A percentile compares a stretch with the other conserved stretches of the same genome.
These are phyloP conservation scores for Drosophila varians DNA, from an alignment of 1,140 invertebrate species.

Conservation along the genomic window DNA sequence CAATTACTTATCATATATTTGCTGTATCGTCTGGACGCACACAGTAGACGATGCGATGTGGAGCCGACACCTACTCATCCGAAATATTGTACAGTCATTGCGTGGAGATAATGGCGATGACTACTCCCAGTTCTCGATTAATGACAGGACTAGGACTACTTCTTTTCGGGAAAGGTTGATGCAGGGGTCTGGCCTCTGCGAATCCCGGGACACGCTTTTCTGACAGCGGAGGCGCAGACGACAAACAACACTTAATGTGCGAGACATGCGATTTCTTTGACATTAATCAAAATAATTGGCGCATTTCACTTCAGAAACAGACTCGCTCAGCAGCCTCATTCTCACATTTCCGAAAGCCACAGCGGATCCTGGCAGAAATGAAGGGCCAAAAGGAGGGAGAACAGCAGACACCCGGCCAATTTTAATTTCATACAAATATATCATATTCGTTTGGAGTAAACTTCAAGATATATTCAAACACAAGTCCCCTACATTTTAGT, in stretches of 20 bases:
- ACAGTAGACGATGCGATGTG: neutral
- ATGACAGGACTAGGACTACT: slow-evolving; percentile 28
- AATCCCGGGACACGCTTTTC: slow-evolving; percentile 11
- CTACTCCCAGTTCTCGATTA: slow-evolving; percentile 2
- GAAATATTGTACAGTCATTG: slow-evolving; percentile 7
- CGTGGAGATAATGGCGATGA: neutral
- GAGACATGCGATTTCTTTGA: slow-evolving; percentile 80
- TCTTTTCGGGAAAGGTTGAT: slow-evolving; percentile 69
- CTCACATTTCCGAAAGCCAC: slow-evolving; percentile 52
- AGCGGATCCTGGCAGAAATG: slow-evolving; percentile 26
- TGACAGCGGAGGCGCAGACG: slow-evolving; percentile 2
- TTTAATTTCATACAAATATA: slow-evolving; percentile 71
- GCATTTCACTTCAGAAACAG: slow-evolving; percentile 71
- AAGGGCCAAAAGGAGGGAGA: slow-evolving; percentile 5
- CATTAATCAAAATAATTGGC: slow-evolving; percentile 82
- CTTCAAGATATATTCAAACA: slow-evolving; percentile 12
- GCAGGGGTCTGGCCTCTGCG: slow-evolving; percentile 32
- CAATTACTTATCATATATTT: slow-evolving; percentile 65
- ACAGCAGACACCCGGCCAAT: slow-evolving; percentile 27
- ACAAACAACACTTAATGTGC: slow-evolving; percentile 69
- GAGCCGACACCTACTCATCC: slow-evolving; percentile 70
- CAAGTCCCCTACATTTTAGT: neutral
- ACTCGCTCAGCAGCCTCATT: slow-evolving; percentile 75
- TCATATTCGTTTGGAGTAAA: slow-evolving; percentile 56
- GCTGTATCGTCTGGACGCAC: slow-evolving; percentile 45